These are phyloP conservation scores for Drosophila aff. DNA, from an alignment of 1,140 invertebrate genomes.

Conservation along the genomic window DNA sequence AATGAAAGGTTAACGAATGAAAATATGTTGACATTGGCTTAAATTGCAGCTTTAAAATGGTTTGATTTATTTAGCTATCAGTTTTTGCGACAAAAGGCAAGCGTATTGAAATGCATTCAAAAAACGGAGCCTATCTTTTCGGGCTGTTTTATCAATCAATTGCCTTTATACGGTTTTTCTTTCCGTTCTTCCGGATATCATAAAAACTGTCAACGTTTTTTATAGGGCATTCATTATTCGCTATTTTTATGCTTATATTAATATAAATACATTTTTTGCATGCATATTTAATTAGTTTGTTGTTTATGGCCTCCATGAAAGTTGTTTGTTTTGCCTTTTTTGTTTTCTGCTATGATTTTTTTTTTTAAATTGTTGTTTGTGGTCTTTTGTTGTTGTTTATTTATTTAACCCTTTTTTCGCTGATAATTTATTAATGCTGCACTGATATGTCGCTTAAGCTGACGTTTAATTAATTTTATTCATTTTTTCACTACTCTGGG, in stretches of 20 bases:
- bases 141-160: conserved; percentile 25
- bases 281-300: conserved; percentile 78
- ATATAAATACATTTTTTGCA: conserved; percentile 30
- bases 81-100: conserved; percentile 7
- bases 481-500: conserved; percentile 55
- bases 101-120: not conserved
- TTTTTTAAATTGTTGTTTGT: conserved; percentile 42
- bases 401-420: conserved; percentile 60
- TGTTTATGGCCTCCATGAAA: conserved; percentile 62
- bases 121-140: conserved; percentile 2
- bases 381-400: conserved; percentile 59
- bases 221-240: conserved; percentile 34
- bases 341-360: conserved; percentile 27
- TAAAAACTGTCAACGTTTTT: conserved; percentile 9
- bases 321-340: conserved; percentile 38
- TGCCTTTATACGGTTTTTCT: conserved; percentile 1
- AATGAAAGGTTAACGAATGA: not conserved
- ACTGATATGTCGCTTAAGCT: conserved; percentile 75
- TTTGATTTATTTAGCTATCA: conserved; percentile 1
- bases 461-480: conserved; percentile 81
- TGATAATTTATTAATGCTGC: conserved; percentile 75
- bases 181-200: not conserved
- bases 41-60: conserved; percentile 8
- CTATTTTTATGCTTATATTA: conserved; percentile 28
- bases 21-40: conserved; percentile 1